phyloP scores from a whole-genome alignment of 2,888 invertebrate species.

The Philaethria dido region DNA sequence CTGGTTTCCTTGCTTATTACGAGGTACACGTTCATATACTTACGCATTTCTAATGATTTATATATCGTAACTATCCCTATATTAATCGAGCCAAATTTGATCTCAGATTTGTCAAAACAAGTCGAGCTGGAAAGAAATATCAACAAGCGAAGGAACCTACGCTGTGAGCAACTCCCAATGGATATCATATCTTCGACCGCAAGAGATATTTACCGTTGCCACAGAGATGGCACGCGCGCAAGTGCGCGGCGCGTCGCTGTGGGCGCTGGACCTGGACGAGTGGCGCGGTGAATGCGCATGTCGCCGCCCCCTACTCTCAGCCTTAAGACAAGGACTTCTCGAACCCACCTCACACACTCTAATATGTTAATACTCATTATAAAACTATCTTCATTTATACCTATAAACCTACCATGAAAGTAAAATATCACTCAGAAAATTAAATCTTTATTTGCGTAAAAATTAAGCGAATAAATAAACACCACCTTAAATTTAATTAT shows the following conservation, averaged over 20 bases:
- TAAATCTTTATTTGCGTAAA: neutral
- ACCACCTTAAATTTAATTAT: no score
- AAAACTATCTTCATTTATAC: neutral
- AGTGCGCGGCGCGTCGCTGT: slow-evolving; percentile 89
- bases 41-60: neutral
- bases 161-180: slow-evolving; percentile 89
- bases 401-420: neutral
- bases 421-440: neutral
- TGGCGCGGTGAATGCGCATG: slow-evolving; percentile 88
- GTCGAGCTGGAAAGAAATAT: slow-evolving; percentile 82
- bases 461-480: neutral
- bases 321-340: slow-evolving; percentile 76
- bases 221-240: slow-evolving; percentile 83
- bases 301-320: slow-evolving; percentile 87
- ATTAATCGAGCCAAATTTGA: neutral
- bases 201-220: slow-evolving; percentile 85
- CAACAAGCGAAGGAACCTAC: slow-evolving; percentile 88
- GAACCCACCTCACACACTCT: slow-evolving; percentile 63
- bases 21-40: slow-evolving; percentile 78
- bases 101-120: slow-evolving; percentile 81
- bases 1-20: slow-evolving; percentile 90
- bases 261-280: slow-evolving; percentile 92
- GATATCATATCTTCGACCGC: slow-evolving; percentile 90
- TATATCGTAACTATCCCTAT: neutral
- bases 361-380: slow-evolving; percentile 46